These are phyloP conservation scores for Mycalesis mineus DNA, from an alignment of 2,888 invertebrate species.

Conservation along the genomic window DNA sequence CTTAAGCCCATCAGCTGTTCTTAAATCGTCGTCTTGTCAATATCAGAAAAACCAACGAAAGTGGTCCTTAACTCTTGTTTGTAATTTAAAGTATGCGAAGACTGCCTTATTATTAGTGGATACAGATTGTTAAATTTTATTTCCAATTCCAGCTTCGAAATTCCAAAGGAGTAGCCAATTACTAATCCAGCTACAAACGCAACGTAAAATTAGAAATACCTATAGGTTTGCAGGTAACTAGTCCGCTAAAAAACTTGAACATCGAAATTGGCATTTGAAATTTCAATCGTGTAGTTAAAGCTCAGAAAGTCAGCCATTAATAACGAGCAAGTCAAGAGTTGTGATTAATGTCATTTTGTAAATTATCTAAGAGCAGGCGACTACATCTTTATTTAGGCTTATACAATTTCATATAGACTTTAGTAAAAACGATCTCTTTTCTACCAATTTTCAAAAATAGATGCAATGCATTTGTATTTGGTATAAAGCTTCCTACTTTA, in stretches of 20 bases:
- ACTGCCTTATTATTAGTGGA: neutral
- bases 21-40: neutral
- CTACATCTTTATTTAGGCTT: neutral
- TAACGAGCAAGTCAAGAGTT: slow-evolving; percentile 1
- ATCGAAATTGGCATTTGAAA: slow-evolving; percentile 7
- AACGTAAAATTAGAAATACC: neutral
- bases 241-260: neutral
- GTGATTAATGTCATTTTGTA: slow-evolving; percentile 15
- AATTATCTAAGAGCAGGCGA: neutral
- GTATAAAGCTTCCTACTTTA: no score
- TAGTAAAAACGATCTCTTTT: no score
- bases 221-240: neutral
- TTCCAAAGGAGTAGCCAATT: neutral
- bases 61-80: neutral
- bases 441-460: no score
- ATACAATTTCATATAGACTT: neutral
- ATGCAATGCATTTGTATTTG: no score
- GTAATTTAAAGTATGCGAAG: neutral
- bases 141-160: neutral
- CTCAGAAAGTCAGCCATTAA: slow-evolving; percentile 5
- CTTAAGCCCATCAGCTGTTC: no score
- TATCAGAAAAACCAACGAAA: neutral
- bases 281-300: slow-evolving; percentile 10
- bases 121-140: neutral
- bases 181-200: neutral